A percentile compares a stretch with the other conserved stretches of the same genome.
Evolutionary conservation across 2,113 vertebrate species (phyloP).

Genomic region (Azemiops feae): DNA sequence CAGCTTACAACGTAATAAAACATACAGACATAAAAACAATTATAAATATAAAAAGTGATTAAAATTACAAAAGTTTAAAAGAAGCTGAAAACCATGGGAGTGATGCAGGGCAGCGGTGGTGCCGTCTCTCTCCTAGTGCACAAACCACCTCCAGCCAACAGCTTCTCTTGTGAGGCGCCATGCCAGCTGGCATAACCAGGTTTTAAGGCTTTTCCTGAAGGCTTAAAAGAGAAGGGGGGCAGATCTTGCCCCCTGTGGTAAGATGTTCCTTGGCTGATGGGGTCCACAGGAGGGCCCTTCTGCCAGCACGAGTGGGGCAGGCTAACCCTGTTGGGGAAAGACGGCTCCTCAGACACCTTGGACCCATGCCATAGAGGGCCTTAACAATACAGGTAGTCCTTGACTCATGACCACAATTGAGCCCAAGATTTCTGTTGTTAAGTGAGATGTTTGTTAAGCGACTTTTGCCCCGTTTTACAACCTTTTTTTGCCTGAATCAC

Average conservation of each 20-base stretch:
- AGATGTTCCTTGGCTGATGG: neutral
- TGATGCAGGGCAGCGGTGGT: no score
- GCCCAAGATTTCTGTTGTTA: neutral
- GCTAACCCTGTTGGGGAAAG: neutral
- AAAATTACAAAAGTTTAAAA: neutral
- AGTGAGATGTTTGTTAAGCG: neutral
- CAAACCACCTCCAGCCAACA: neutral
- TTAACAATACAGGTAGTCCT: neutral
- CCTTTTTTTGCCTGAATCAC: neutral
- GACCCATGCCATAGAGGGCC: neutral
- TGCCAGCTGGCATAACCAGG: neutral
- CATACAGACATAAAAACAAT: no score
- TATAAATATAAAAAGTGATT: no score
- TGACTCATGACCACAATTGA: neutral
- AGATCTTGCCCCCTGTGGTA: neutral
- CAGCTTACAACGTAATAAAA: no score
- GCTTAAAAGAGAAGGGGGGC: neutral
- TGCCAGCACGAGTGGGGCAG: neutral
- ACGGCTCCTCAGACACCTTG: neutral
- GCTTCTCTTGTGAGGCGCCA: neutral
- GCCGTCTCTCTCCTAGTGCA: neutral
- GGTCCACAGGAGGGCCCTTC: neutral
- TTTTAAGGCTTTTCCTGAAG: neutral
- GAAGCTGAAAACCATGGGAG: neutral
- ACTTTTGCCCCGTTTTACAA: neutral